Conservation (phyloP, 2,113 vertebrate genomes). For the Globicephala melas region DNA sequence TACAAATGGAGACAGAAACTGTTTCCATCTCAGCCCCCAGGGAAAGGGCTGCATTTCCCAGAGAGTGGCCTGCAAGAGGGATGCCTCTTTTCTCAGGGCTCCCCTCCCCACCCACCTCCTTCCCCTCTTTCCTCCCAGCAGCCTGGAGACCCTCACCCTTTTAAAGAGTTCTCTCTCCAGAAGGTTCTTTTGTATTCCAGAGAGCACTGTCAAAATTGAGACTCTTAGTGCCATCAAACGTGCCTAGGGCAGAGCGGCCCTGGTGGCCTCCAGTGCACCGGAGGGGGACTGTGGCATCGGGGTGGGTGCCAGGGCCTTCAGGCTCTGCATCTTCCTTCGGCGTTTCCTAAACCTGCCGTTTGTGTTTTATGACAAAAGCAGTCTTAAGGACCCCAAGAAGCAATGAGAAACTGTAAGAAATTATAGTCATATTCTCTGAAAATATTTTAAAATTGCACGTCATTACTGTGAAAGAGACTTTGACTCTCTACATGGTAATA, state of each 20-base stretch:
- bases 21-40: neutral
- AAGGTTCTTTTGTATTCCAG: too few species aligned
- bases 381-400: neutral
- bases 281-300: accelerated
- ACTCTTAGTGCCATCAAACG: neutral
- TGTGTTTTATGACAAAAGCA: neutral
- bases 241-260: neutral
- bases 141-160: neutral
- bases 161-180: neutral
- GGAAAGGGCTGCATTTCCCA: too few species aligned
- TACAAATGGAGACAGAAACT: neutral
- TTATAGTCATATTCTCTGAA: neutral
- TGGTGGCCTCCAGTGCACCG: neutral
- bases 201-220: neutral
- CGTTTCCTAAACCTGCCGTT: neutral
- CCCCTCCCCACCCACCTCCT: accelerated
- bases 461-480: neutral
- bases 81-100: accelerated
- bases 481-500: neutral
- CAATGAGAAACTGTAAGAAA: neutral
- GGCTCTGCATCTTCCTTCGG: accelerated
- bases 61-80: accelerated
- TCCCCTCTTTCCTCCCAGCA: too few species aligned
- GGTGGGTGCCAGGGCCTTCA: accelerated
- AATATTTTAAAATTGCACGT: neutral